These are phyloP conservation scores for Drosophila pandora DNA, from an alignment of 1,140 invertebrate species.

Conservation along the genomic window DNA sequence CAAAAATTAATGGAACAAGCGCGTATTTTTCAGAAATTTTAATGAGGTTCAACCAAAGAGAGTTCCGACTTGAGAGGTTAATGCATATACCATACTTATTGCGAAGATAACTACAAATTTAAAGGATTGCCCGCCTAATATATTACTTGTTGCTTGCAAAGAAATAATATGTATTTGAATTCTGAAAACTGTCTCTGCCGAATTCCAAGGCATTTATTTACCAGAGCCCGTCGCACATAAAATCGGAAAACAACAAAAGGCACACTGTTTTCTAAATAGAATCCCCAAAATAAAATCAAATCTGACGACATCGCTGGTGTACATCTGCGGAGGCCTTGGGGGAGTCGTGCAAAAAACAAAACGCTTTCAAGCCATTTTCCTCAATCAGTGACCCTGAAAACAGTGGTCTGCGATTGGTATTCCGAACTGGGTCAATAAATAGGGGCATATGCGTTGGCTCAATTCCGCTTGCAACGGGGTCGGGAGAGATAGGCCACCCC, in stretches of 20 bases:
- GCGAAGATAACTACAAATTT: too few relatives aligned
- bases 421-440: constrained; percentile 62
- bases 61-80: too few relatives aligned
- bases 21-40: constrained; percentile 6
- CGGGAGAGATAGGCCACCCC: constrained; percentile 62
- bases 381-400: constrained; percentile 43
- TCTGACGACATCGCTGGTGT: constrained; percentile 36
- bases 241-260: constrained; percentile 22
- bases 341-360: constrained; percentile 38
- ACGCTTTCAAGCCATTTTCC: constrained; percentile 11
- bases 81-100: too few relatives aligned
- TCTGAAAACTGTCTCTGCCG: constrained; percentile 18
- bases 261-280: constrained; percentile 3
- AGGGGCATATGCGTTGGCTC: constrained; percentile 61
- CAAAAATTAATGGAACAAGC: constrained; percentile 32
- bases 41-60: too few relatives aligned
- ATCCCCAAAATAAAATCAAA: constrained; percentile 31
- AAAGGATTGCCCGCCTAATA: neutral
- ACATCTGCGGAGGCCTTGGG: constrained; percentile 6
- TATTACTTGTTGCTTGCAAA: neutral
- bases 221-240: constrained; percentile 31
- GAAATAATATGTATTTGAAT: constrained; percentile 13
- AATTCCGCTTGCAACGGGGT: constrained; percentile 50
- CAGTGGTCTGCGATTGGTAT: constrained; percentile 9
- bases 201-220: constrained; percentile 65